Conservation (phyloP, 2,797 vertebrate genomes). For the Cossypha polioptera region DNA sequence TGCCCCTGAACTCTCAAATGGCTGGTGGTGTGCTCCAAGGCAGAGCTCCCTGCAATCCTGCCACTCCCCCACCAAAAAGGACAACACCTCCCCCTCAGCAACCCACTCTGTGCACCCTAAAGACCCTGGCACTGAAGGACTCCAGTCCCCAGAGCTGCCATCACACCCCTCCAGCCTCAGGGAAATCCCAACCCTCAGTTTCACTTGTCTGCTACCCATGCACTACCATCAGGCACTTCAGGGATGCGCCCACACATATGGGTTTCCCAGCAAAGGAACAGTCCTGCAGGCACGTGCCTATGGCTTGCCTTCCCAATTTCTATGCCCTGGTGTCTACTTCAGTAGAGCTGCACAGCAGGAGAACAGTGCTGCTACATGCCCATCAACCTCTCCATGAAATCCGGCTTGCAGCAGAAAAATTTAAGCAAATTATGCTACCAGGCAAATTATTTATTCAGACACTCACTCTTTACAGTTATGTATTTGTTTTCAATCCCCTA, state of each 20-base stretch:
- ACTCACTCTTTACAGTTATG: accelerated
- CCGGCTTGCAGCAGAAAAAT: background rate
- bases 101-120: background rate
- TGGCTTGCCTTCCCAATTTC: accelerated
- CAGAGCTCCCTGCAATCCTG: background rate
- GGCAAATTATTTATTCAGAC: background rate
- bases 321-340: background rate
- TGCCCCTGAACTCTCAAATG: too few species aligned
- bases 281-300: background rate
- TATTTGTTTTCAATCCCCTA: background rate
- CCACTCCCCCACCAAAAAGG: background rate
- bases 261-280: background rate
- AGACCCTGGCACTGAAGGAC: background rate
- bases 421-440: background rate
- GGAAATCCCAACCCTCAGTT: accelerated
- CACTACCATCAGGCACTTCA: background rate
- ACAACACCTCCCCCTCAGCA: background rate
- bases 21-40: background rate
- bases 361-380: accelerated
- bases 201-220: background rate
- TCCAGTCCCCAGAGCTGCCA: background rate
- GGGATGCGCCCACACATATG: accelerated
- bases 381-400: background rate
- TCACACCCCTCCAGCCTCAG: background rate
- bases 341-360: background rate